A percentile compares a stretch with the other conserved stretches of the same genome.
Conservation (phyloP, 2,888 invertebrate species). For the Drosophila pegasa region DNA sequence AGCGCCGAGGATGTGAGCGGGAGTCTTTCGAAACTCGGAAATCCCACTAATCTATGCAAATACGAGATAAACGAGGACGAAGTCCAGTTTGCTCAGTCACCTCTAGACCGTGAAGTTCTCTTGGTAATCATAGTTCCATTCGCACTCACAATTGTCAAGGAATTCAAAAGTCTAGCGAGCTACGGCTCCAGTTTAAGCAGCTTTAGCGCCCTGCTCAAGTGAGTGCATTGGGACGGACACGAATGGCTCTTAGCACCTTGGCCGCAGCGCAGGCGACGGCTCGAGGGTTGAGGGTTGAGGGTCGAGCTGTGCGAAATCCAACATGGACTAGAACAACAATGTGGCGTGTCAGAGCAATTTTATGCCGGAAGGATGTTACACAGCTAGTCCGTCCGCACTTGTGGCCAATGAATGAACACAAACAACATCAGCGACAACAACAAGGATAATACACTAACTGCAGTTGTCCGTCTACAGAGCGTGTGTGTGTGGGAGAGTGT, state of each 20-base stretch:
- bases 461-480: conserved; percentile 23
- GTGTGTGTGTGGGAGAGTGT: conserved; percentile 9
- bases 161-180: not conserved
- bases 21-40: not conserved
- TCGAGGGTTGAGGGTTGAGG: too few relatives aligned
- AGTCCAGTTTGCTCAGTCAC: too few relatives aligned
- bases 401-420: conserved; percentile 46
- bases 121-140: not conserved
- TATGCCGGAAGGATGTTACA: conserved; percentile 68
- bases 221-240: conserved; percentile 12
- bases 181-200: not conserved
- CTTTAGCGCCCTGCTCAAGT: not conserved
- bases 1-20: not conserved
- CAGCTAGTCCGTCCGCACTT: conserved; percentile 61
- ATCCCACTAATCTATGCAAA: not conserved
- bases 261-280: not conserved
- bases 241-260: conserved; percentile 39
- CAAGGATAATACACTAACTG: conserved; percentile 44
- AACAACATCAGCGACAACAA: conserved; percentile 18
- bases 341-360: conserved; percentile 53
- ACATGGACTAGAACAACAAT: conserved; percentile 26
- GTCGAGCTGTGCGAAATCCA: not conserved
- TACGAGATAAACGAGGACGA: not conserved
- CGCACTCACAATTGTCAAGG: not conserved
- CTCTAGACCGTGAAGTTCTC: not conserved